These are phyloP conservation scores for Drosophila prolongata DNA, from an alignment of 2,888 invertebrate species.

Conservation along the genomic window DNA sequence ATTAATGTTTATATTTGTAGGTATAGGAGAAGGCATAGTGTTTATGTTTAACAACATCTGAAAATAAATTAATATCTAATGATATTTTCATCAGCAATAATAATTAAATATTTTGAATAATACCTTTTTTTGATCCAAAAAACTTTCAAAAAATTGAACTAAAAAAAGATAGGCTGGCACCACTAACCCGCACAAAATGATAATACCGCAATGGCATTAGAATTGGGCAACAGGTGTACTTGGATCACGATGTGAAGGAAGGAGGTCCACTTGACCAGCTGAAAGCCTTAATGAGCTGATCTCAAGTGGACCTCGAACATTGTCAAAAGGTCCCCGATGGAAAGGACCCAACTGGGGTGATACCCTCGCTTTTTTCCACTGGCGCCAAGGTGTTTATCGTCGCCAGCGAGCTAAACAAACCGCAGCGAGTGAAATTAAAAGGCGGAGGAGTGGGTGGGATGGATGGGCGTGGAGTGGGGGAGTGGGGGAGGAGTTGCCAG, in stretches of 20 bases:
- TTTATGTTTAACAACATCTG: too few species aligned
- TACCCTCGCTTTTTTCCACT: constrained; percentile 24
- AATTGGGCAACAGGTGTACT: constrained; percentile 36
- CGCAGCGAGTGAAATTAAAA: constrained; percentile 29
- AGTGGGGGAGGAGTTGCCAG: constrained; percentile 19
- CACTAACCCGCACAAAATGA: constrained; percentile 7
- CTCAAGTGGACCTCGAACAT: constrained; percentile 30
- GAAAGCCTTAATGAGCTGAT: constrained; percentile 26
- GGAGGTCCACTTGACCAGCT: constrained; percentile 33
- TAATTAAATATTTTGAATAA: too few species aligned
- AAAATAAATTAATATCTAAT: too few species aligned
- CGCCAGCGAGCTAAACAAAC: constrained; percentile 73
- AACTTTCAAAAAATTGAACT: too few species aligned
- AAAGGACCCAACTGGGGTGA: constrained; percentile 11
- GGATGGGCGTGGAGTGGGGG: constrained; percentile 8
- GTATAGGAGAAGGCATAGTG: too few species aligned
- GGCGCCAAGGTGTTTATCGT: constrained; percentile 77
- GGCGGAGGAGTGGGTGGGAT: constrained; percentile 2
- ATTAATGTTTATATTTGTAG: too few species aligned
- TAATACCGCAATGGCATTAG: constrained; percentile 1
- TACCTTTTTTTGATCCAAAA: too few species aligned
- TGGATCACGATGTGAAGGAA: too few species aligned
- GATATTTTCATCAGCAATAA: too few species aligned
- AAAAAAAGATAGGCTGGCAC: neutral
- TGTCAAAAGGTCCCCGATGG: constrained; percentile 29